A percentile compares a stretch with the other conserved stretches of the same genome.
Conservation (phyloP, 2,888 invertebrate species). For the Drosophila kuntzei region DNA sequence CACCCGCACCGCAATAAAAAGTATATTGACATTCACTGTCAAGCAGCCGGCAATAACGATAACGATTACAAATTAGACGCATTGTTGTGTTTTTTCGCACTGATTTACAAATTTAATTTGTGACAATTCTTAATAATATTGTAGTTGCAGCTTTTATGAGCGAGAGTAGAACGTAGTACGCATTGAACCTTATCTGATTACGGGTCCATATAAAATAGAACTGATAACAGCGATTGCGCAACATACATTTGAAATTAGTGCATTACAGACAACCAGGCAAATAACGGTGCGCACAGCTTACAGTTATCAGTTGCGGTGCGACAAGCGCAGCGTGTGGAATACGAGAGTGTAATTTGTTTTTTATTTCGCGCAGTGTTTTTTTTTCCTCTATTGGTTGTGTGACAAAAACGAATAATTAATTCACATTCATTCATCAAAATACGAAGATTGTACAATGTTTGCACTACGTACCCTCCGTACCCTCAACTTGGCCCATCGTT, state of each 20-base stretch:
- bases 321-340: constrained; percentile 30
- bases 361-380: constrained; percentile 5
- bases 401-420: constrained; percentile 3
- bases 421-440: constrained; percentile 43
- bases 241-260: constrained; percentile 48
- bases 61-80: constrained; percentile 58
- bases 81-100: constrained; percentile 31
- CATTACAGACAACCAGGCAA: constrained; percentile 20
- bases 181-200: constrained; percentile 55
- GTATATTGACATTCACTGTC: constrained; percentile 34
- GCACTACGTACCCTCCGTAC: constrained; percentile 65
- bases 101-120: constrained; percentile 13
- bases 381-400: background rate
- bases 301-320: constrained; percentile 59
- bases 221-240: constrained; percentile 73
- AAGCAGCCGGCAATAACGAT: constrained; percentile 55
- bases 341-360: constrained; percentile 13
- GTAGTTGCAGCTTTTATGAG: constrained; percentile 5
- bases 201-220: constrained; percentile 21
- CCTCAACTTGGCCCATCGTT: constrained; percentile 37
- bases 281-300: constrained; percentile 50
- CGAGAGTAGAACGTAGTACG: constrained; percentile 3
- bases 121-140: constrained; percentile 26
- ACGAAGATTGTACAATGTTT: constrained; percentile 52
- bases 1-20: constrained; percentile 25